Evolutionary conservation across 2,888 invertebrate genomes (phyloP), one percentile per base, ranked within the genome.

Genomic region (Tenthredo scrophulariae): DNA sequence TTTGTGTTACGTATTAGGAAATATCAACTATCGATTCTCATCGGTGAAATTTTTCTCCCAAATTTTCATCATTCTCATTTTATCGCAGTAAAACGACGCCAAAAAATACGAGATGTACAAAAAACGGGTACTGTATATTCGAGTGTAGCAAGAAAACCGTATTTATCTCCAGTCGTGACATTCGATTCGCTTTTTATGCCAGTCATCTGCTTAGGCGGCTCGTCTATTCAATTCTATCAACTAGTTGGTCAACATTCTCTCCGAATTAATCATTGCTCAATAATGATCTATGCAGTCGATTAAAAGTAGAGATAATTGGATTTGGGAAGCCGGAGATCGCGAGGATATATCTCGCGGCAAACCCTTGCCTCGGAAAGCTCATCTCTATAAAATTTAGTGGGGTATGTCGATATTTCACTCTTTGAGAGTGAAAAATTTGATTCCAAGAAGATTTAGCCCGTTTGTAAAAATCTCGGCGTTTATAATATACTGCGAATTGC

Each of bases 101-200:
- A n/a, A 54, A 54, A 54, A 54, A 54, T n/a, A n/a, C 54, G 5
- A 7, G n/a, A n/a, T n/a, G n/a, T 54, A n/a, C 6, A 18, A 67
- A 67, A 33, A 13, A 0, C 5, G 7, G 67, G 62, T 62, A 67
- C 29, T 67, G 67, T 67, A 54, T 10, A n/a, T 54, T 18, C 18
- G n/a, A 13, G 22, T 26, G 15, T 33, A 33, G 33, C 67, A 29
- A 33, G 67, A 33, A 67, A 67, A 33, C 18, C 33, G 15, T 67
- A 67, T 67, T 67, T 29, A 33, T 67, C 33, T 67, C 6, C 67
- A 67, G 67, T 67, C 67, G 67, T 67, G 67, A 67, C 67, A 67
- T 67, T 67, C 33, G 67, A 33, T 67, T 67, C 67, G 33, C 33
- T 33, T 67, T 67, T 67, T 67, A 33, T 67, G 26, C 15, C 15